A percentile compares a stretch with the other conserved stretches of the same genome.
Conservation (phyloP, 1,140 invertebrate species). For the Zelostemma sp. region DNA sequence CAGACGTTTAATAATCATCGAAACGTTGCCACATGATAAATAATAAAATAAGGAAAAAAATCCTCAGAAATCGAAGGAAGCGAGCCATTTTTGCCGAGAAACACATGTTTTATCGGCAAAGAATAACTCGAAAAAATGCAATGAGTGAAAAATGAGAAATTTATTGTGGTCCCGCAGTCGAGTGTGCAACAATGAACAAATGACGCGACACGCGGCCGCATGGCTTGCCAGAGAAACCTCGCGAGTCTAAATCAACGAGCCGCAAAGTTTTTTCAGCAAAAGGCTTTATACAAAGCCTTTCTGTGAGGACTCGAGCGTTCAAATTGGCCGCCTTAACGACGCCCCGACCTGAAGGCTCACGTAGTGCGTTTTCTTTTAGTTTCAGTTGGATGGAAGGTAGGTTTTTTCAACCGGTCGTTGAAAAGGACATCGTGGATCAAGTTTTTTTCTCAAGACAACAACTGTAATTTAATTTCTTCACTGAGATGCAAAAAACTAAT, state of each 20-base stretch:
- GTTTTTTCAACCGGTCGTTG: constrained; percentile 47
- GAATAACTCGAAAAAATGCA: no score
- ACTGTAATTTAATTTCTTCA: no score
- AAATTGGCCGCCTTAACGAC: constrained; percentile 49
- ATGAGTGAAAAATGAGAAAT: constrained; percentile 8
- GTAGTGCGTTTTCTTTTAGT: constrained; percentile 60
- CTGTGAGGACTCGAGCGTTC: constrained; percentile 70
- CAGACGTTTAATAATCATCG: no score
- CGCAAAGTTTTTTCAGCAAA: constrained; percentile 67
- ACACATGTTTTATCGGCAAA: no score
- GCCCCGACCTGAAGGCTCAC: constrained; percentile 65
- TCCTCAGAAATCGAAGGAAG: no score
- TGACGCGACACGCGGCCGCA: constrained; percentile 70
- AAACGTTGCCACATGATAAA: no score
- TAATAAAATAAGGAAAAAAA: no score
- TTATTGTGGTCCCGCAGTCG: constrained; percentile 64
- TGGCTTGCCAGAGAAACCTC: constrained; percentile 70
- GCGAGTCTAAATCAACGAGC: constrained; percentile 50
- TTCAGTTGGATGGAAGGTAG: constrained; percentile 63
- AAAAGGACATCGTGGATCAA: constrained; percentile 2
- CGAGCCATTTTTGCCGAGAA: no score
- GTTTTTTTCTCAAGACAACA: constrained; percentile 2
- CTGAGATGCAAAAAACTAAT: no score
- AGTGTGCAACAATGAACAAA: constrained; percentile 71
- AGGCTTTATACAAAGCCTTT: constrained; percentile 68